A percentile compares a stretch with the other conserved stretches of the same genome.
Conservation (phyloP, 2,888 invertebrate genomes). For the Colostygia pectinataria region DNA sequence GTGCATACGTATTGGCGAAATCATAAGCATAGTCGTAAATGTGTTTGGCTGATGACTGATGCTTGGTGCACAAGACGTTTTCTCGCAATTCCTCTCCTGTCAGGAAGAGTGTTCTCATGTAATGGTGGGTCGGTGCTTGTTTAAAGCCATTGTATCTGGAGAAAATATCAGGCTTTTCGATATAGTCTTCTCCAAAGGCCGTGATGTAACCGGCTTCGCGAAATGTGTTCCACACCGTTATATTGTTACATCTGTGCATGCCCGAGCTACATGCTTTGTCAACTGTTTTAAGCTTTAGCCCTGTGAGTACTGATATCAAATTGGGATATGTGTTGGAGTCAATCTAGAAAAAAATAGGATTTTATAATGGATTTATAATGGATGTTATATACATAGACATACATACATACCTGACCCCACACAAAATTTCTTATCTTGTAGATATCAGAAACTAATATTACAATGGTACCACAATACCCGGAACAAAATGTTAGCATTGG, state of each 20-base stretch:
- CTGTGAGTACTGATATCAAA: conserved; percentile 90
- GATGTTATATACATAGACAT: no score
- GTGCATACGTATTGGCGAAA: conserved; percentile 83
- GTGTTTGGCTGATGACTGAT: conserved; percentile 84
- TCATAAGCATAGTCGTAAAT: conserved; percentile 86
- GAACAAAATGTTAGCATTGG: no score
- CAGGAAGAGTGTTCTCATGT: conserved; percentile 87
- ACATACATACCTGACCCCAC: no score
- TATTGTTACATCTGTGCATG: conserved; percentile 85
- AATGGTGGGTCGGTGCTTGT: conserved; percentile 90
- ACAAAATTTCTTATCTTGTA: no score
- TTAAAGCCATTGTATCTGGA: conserved; percentile 83
- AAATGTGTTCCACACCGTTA: conserved; percentile 90
- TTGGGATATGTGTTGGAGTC: conserved; percentile 95
- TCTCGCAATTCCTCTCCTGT: conserved; percentile 81
- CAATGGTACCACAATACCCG: no score
- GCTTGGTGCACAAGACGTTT: conserved; percentile 62
- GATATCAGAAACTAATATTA: no score
- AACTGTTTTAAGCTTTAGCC: conserved; percentile 77
- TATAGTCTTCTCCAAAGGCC: conserved; percentile 90
- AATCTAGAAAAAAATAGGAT: conserved; percentile 77
- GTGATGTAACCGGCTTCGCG: conserved; percentile 87
- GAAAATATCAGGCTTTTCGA: no score
- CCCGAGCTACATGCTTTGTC: conserved; percentile 73
- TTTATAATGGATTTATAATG: no score